Evolutionary conservation across 1,140 invertebrate species (phyloP), one percentile per base, ranked within the genome.

Genomic region (Macrobrachium rosenbergii): DNA sequence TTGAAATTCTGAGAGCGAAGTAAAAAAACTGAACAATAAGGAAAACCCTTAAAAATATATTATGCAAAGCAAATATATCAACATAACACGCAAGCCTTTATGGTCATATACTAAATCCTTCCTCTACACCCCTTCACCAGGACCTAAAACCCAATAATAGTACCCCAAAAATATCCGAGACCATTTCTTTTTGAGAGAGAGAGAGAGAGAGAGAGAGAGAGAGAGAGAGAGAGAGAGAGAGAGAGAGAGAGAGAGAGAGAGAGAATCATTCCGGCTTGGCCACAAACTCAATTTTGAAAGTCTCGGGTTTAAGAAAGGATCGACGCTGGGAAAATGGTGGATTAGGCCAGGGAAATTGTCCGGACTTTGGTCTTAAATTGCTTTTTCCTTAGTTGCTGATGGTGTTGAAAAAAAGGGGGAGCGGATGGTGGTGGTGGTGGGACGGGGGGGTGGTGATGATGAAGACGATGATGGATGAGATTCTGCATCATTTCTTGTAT

Each of bases 351-450:
- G 67, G 67, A 73, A 82, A 82, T 82, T 82, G 81, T 82, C 81
- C 21, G 52, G 81, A 73, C 81, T 82, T 72, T 72, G 19, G 37
- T 82, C 81, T 82, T 82, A 82, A 82, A 82, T 82, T 82, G 81
- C 81, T 82, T 82, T 82, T 82, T 37, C 64, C 6, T 37, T 28
- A 69, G 69, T 58, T 21, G 14, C 37, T 37, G 12, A 19, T n/a
- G 69, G 43, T 2, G 28, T n/a, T 52, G 52, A 52, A 52, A 52
- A 52, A 52, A n/a, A 12, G 2, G 52, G 12, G 52, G 52, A 12
- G 12, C 52, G 52, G 52, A 5, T 52, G 7, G 52, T 52, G 52
- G 45, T 52, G 45, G 52, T 52, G 52, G 52, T 52, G 52, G 52
- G 7, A 8, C n/a, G 52, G 52, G 52, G 52, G 52, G 6, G 52